phyloP scores from a whole-genome alignment of 2,113 vertebrate genomes.

The Pomatostomus ruficeps region DNA sequence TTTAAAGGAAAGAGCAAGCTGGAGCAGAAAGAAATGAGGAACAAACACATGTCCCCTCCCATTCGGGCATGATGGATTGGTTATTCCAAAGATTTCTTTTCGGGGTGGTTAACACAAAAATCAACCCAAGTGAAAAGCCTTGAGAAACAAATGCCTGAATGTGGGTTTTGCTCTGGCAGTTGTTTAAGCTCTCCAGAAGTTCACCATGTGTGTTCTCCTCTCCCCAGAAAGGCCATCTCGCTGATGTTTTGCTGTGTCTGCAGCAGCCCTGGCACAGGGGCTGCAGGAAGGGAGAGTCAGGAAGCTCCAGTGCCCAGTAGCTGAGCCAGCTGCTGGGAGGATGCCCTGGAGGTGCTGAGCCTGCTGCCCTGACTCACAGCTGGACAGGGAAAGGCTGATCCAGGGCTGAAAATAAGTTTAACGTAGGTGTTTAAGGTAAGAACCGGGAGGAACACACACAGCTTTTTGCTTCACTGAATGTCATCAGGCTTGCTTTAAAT shows the following conservation, averaged over 20 bases:
- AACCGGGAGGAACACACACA: background rate
- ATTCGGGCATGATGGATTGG: background rate
- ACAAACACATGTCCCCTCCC: background rate
- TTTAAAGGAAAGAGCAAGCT: background rate
- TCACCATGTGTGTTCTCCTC: background rate
- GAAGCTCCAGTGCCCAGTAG: background rate
- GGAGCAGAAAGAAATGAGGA: background rate
- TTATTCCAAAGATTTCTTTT: background rate
- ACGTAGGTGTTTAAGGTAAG: background rate
- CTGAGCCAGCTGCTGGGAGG: background rate
- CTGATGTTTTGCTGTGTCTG: background rate
- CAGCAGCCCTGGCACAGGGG: background rate
- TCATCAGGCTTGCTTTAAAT: background rate
- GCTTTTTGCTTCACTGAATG: background rate
- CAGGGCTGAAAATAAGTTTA: background rate
- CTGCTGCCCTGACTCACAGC: background rate
- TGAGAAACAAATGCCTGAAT: background rate
- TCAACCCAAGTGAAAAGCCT: background rate
- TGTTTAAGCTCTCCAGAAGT: background rate
- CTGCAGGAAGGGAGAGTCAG: background rate
- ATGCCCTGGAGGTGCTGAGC: background rate
- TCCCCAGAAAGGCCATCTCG: background rate
- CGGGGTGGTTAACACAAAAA: background rate
- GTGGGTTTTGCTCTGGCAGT: background rate
- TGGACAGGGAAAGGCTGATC: background rate